Base-by-base conservation (phyloP, 2,113 vertebrate genomes). In the Clinocottus analis region DNA sequence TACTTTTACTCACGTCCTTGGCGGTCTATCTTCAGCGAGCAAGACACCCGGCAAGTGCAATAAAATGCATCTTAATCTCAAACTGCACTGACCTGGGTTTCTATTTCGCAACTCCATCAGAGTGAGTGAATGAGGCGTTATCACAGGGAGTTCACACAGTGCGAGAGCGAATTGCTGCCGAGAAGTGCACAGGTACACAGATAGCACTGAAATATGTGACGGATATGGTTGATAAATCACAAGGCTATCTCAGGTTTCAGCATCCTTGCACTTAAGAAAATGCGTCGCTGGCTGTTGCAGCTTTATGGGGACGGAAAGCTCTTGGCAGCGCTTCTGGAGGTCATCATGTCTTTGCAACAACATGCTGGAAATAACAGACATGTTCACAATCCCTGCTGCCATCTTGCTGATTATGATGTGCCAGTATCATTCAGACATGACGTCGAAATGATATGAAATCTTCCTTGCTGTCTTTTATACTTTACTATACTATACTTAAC, bases 131-230 rank as follows among this genome's bases (percentile, higher is more conserved):
- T 53, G 60, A 66, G 68, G 69, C 19, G 27, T 75, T 85, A 81
- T 88, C 74, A 5, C 39, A 2, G 70, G 7, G 11, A 58, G 67
- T 81, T 85, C 78, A 70, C 80, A 47, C 65, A 3, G 67, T 16
- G 63, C n/a, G 14, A 75, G n/a, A 74, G 77, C 14, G 12, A 23
- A 82, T 85, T 62, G 69, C 78, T 70, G 51, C 37, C 0, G 62
- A 77, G 67, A 79, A 41, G 72, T n/a, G 47, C 86, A 29, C 65
- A 76, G 72, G 72, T 77, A 61, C 81, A 55, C 67, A 81, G 87
- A 91, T 89, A 77, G 61, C 56, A 2, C 37, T 87, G 82, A 87
- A 82, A 71, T 72, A 84, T 86, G 72, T 80, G 83, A 78, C 65
- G 39, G 69, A 73, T 77, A 25, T 21, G 43, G 23, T 27, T 63